Base-by-base conservation (phyloP, 2,888 invertebrate genomes). In the Adela reaumurella region DNA sequence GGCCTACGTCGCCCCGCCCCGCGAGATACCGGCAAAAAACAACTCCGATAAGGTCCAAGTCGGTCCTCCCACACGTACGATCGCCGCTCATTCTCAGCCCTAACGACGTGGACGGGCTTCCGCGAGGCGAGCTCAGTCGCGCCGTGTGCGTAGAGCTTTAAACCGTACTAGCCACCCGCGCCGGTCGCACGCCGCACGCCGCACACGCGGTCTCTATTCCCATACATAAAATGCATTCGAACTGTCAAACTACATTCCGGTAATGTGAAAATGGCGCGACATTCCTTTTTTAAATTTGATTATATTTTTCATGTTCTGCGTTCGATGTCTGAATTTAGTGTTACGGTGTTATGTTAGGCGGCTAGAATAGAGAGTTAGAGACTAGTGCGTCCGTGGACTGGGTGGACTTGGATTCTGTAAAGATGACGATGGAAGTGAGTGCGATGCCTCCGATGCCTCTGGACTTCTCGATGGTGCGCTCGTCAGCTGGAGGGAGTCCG, bases 381-480 rank as follows among this genome's bases (percentile, higher is more conserved):
- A 24, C 6, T 6, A 24, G 17, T n/a, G 46, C 17, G 28, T 17
- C 6, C 17, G n/a, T 16, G 19, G 46, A 20, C 20, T 16, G 11
- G 20, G 18, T 44, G 14, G 43, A n/a, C n/a, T n/a, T n/a, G n/a
- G 19, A 20, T 24, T 6, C 24, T 24, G 4, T 43, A n/a, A 20
- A 17, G 41, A 70, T 72, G 70, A 81, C 72, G 60, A 81, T 85
- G 79, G 84, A 85, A 74, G 69, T 85, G 58, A 83, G 83, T 78
- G 77, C 82, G 46, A 81, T 83, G 72, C 70, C 80, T 51, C 77
- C 79, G 51, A 84, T 85, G 84, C 86, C 86, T 50, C 66, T 86
- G 70, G 86, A 86, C 81, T 86, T 84, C 70, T 86, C 85, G 51
- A 77, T 83, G 78, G 76, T 78, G 68, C 65, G 80, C 4, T 24